Evolutionary conservation across 2,113 vertebrate genomes (phyloP).

Genomic region (Progne subis): DNA sequence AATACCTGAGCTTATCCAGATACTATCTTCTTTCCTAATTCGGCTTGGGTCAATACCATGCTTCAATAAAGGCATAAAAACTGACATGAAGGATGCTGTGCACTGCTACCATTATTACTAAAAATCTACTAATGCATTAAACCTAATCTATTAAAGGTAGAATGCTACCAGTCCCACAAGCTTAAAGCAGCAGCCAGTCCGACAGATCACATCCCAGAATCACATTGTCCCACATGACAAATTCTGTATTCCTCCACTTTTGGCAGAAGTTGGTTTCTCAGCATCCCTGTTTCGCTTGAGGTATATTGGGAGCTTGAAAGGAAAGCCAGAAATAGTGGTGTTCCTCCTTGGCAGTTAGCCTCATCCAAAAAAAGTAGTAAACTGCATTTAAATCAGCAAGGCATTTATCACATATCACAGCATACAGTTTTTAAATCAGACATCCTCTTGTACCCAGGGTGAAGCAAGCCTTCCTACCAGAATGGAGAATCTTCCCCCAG

Average conservation of each 20-base stretch:
- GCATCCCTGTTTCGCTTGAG: not conserved
- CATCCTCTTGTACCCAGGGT: not conserved
- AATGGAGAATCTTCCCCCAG: not conserved
- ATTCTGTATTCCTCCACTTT: not conserved
- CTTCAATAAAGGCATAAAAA: not conserved
- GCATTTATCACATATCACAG: not conserved
- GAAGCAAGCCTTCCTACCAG: not conserved
- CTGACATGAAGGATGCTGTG: not conserved
- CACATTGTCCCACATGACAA: not conserved
- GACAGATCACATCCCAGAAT: not conserved
- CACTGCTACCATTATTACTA: not conserved
- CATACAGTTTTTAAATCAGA: not conserved
- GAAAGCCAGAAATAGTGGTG: not conserved
- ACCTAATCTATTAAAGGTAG: not conserved
- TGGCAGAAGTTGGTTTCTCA: not conserved
- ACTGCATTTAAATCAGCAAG: not conserved
- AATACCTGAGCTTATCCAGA: not conserved
- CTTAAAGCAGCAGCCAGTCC: not conserved
- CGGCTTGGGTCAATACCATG: not conserved
- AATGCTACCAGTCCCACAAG: not conserved
- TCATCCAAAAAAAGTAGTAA: not conserved
- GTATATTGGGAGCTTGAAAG: not conserved
- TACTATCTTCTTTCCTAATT: not conserved
- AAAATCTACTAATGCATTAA: not conserved
- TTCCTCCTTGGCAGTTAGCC: not conserved